phyloP scores from a whole-genome alignment of 2,888 invertebrate species.

The Thyatira batis region DNA sequence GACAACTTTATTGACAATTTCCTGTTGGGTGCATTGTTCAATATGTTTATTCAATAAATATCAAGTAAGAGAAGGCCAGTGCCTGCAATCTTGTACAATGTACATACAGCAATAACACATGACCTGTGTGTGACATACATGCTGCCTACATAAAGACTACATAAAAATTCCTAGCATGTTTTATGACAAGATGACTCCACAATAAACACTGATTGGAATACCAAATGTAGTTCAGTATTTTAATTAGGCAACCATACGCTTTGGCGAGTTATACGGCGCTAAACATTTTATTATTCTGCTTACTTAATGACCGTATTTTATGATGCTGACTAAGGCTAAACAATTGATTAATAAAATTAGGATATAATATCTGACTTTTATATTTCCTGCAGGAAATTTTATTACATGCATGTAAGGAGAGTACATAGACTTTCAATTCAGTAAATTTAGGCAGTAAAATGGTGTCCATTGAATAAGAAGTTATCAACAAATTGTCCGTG shows the following conservation, averaged over 20 bases:
- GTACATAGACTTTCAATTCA: too few species aligned
- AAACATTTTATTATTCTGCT: neutral
- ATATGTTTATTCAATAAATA: constrained; percentile 68
- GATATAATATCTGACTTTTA: too few species aligned
- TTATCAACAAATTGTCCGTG: too few species aligned
- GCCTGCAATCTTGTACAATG: constrained; percentile 10
- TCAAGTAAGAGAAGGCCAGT: constrained; percentile 34
- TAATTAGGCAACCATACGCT: constrained; percentile 35
- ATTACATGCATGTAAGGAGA: too few species aligned
- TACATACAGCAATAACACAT: constrained; percentile 11
- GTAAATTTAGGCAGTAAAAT: too few species aligned
- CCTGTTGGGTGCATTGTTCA: constrained; percentile 66
- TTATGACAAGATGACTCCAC: constrained; percentile 39
- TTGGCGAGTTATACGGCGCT: constrained; percentile 13
- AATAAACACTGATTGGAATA: constrained; percentile 46
- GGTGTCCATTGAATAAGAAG: too few species aligned
- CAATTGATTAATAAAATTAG: neutral
- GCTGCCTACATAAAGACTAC: constrained; percentile 4
- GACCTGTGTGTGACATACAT: constrained; percentile 10
- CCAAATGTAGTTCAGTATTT: constrained; percentile 43
- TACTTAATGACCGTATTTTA: neutral
- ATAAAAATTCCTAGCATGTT: constrained; percentile 39
- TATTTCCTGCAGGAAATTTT: too few species aligned
- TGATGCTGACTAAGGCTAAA: constrained; percentile 1
- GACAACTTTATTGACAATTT: constrained; percentile 72